These are phyloP conservation scores for Hippocampus guttulatus DNA, from an alignment of 2,113 vertebrate species.

Conservation along the genomic window DNA sequence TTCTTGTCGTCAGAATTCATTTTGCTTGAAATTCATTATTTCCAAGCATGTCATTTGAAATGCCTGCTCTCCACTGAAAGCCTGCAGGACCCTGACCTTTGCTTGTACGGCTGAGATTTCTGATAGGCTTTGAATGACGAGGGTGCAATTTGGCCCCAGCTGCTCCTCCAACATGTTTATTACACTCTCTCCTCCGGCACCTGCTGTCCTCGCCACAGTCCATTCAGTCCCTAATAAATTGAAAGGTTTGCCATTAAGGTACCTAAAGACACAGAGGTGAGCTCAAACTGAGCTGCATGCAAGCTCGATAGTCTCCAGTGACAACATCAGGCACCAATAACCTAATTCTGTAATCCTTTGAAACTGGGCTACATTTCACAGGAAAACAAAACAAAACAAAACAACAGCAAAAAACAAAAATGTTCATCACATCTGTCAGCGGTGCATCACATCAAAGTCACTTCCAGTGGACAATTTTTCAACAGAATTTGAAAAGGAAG, in stretches of 20 bases:
- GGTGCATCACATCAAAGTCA: background rate
- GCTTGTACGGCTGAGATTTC: constrained; percentile 58
- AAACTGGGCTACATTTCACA: constrained; percentile 47
- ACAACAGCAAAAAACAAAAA: background rate
- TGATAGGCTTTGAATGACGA: constrained; percentile 67
- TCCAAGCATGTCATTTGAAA: constrained; percentile 51
- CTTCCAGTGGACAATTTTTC: background rate
- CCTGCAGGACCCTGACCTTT: constrained; percentile 60
- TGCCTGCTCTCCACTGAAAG: constrained; percentile 53
- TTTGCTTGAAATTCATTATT: constrained; percentile 50
- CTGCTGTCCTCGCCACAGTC: constrained; percentile 55
- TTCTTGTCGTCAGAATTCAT: constrained; percentile 41
- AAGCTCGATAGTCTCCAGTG: constrained; percentile 11
- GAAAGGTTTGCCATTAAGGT: constrained; percentile 32
- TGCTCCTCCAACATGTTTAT: constrained; percentile 66
- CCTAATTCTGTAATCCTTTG: constrained; percentile 60
- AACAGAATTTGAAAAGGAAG: too few relatives aligned
- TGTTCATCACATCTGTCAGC: background rate
- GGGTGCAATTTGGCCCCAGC: constrained; percentile 66
- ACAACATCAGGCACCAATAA: constrained; percentile 57
- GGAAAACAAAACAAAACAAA: constrained; percentile 31
- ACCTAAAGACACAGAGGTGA: constrained; percentile 24
- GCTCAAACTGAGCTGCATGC: constrained; percentile 14
- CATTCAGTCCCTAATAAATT: constrained; percentile 43
- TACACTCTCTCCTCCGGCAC: constrained; percentile 59